Conservation (phyloP, 2,113 vertebrate genomes). For the Thymallus thymallus region DNA sequence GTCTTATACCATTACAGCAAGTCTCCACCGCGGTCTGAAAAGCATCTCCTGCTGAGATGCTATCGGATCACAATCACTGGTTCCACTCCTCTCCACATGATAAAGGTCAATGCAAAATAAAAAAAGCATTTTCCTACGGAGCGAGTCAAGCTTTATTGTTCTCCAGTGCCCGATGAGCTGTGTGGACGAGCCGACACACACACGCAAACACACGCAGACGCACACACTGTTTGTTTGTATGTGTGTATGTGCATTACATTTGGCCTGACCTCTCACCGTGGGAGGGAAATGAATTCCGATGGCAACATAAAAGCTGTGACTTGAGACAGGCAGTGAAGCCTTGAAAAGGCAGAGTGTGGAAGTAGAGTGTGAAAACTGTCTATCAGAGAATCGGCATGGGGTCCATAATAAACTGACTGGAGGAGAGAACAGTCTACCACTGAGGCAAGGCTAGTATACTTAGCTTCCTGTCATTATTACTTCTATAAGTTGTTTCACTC, state of each 20-base stretch:
- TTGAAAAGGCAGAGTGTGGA: not conserved
- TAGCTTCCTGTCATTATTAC: not conserved
- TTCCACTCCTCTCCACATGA: conserved; percentile 14
- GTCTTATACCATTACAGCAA: not conserved
- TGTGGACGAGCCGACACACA: conserved; percentile 5
- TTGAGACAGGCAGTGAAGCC: not conserved
- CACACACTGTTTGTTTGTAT: not conserved
- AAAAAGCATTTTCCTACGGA: conserved; percentile 16
- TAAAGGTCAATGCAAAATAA: conserved; percentile 29
- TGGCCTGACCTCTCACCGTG: not conserved
- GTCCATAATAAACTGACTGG: too few species aligned
- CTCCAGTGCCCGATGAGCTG: not conserved
- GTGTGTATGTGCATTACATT: not conserved
- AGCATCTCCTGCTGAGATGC: too few species aligned
- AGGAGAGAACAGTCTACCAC: not conserved
- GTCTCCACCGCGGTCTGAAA: not conserved
- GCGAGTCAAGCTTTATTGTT: conserved; percentile 12
- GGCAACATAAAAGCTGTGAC: not conserved
- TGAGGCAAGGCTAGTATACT: not conserved
- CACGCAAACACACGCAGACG: not conserved
- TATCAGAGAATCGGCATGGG: not conserved
- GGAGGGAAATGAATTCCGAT: not conserved
- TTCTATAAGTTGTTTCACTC: too few species aligned
- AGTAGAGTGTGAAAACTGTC: not conserved
- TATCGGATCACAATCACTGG: not conserved